A percentile compares a stretch with the other conserved stretches of the same genome.
phyloP scores from a whole-genome alignment of 2,797 vertebrate genomes.

The Chelonia mydas region DNA sequence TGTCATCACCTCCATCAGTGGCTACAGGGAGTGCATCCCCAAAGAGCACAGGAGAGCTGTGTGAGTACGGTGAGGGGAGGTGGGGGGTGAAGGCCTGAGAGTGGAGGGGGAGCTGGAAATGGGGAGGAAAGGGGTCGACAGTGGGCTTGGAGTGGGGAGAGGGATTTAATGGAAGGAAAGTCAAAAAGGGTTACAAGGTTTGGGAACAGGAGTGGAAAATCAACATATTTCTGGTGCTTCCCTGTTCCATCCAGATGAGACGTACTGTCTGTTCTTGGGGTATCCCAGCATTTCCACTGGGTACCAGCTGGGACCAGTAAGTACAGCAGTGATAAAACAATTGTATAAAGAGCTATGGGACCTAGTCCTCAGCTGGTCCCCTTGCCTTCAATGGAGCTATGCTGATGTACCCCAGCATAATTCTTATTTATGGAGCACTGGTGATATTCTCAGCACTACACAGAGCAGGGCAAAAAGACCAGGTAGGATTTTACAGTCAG shows the following conservation, averaged over 20 bases:
- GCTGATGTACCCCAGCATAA: rapidly evolving
- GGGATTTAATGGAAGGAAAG: background rate
- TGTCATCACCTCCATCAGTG: background rate
- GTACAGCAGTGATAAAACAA: background rate
- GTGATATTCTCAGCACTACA: background rate
- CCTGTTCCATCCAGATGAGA: background rate
- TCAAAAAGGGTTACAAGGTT: background rate
- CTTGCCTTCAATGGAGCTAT: background rate
- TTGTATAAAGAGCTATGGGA: background rate
- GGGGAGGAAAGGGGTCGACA: background rate
- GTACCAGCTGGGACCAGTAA: background rate
- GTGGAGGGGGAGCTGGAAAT: background rate
- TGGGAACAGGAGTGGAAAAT: background rate
- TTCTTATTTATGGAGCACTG: background rate
- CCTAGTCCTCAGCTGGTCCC: background rate
- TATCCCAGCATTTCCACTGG: background rate
- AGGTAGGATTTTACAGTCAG: background rate
- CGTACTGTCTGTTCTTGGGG: background rate
- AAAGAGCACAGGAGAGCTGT: background rate
- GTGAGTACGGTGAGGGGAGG: background rate
- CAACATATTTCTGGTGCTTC: background rate
- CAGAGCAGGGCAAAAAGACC: background rate
- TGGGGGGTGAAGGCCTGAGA: background rate
- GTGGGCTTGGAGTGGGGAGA: background rate
- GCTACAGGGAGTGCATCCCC: background rate